phyloP scores from a whole-genome alignment of 2,797 vertebrate species.

The Tapera naevia region DNA sequence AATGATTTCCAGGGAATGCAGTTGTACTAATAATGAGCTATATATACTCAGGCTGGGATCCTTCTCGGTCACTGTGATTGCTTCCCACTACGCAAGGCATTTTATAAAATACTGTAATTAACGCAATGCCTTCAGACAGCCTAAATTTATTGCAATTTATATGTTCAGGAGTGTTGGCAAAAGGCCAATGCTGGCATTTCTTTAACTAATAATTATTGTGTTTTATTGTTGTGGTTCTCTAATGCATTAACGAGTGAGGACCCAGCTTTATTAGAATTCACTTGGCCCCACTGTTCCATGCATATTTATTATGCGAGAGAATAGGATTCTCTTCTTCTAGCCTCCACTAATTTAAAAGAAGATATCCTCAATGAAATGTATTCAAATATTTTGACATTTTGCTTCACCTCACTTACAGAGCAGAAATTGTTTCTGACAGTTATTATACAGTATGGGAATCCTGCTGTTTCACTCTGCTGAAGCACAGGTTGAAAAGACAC shows the following conservation, averaged over 20 bases:
- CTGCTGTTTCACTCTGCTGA: conserved; percentile 83
- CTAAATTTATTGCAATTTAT: conserved; percentile 78
- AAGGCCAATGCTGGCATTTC: conserved; percentile 80
- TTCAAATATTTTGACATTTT: conserved; percentile 99
- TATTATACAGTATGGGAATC: conserved; percentile 89
- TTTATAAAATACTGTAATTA: conserved; percentile 81
- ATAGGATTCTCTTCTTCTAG: conserved; percentile 83
- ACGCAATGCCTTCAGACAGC: conserved; percentile 68
- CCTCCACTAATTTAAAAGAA: conserved; percentile 88
- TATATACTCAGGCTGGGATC: neutral
- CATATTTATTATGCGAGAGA: conserved; percentile 85
- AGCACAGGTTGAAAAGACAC: conserved; percentile 86
- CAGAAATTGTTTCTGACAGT: conserved; percentile 99
- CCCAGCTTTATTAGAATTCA: conserved; percentile 82
- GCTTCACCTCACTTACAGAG: conserved; percentile 98
- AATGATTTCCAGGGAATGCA: conserved; percentile 14
- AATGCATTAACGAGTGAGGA: conserved; percentile 78
- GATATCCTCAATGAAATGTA: conserved; percentile 93
- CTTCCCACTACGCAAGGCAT: conserved; percentile 35
- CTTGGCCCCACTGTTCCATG: conserved; percentile 76
- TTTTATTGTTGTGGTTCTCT: conserved; percentile 82
- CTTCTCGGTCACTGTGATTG: neutral
- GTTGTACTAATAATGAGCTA: conserved; percentile 29
- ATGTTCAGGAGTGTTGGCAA: conserved; percentile 75
- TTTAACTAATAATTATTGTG: conserved; percentile 84